These are phyloP conservation scores for Echinarachnius parma DNA, from an alignment of 53 echinoderm and acorn worm genomes.

Conservation along the genomic window DNA sequence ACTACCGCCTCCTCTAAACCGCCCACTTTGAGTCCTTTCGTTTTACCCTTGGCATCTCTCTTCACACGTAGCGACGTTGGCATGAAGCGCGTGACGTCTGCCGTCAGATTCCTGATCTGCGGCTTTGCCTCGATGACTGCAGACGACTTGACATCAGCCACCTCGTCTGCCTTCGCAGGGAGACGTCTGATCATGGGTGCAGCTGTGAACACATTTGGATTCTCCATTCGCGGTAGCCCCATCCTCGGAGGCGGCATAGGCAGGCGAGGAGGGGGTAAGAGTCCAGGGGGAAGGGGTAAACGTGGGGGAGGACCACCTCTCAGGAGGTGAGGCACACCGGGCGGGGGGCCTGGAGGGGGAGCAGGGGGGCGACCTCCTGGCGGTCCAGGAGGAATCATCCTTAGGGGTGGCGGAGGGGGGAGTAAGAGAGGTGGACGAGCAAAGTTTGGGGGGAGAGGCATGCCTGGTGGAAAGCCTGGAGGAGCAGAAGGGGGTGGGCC, in stretches of 20 bases:
- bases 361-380: slow-evolving; percentile 87
- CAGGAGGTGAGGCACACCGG: slow-evolving; percentile 76
- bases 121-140: slow-evolving; percentile 96
- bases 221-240: slow-evolving; percentile 57
- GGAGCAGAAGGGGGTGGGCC: slow-evolving; percentile 84
- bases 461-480: slow-evolving; percentile 73
- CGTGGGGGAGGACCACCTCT: slow-evolving; percentile 51
- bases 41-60: slow-evolving; percentile 69
- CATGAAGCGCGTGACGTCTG: slow-evolving; percentile 92
- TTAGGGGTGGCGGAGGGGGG: slow-evolving; percentile 66
- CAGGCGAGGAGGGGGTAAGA: slow-evolving; percentile 57
- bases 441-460: slow-evolving; percentile 49
- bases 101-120: slow-evolving; percentile 90
- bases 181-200: slow-evolving; percentile 88
- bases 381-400: slow-evolving; percentile 81
- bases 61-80: slow-evolving; percentile 82
- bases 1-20: slow-evolving; percentile 29
- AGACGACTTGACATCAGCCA: slow-evolving; percentile 65
- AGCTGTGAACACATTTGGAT: slow-evolving; percentile 92
- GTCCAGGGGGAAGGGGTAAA: slow-evolving; percentile 39
- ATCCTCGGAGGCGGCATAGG: slow-evolving; percentile 24
- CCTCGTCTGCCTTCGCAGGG: slow-evolving; percentile 58
- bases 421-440: slow-evolving; percentile 65
- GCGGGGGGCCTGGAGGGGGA: slow-evolving; percentile 89
- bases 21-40: slow-evolving; percentile 34